Evolutionary conservation across 2,797 vertebrate species (phyloP).

Genomic region (Gymnothorax reevesii): DNA sequence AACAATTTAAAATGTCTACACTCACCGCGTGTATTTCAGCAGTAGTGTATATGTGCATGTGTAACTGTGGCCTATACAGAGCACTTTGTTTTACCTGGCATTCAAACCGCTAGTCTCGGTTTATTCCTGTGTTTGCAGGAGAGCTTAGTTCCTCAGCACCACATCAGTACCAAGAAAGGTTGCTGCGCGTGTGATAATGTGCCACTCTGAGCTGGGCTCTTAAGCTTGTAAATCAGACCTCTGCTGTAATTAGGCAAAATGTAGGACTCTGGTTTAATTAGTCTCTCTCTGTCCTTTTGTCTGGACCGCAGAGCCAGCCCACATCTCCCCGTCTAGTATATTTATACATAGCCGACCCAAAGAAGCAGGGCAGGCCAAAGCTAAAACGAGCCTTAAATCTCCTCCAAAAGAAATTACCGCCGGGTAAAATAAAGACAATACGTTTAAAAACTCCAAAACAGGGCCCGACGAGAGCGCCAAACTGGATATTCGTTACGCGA

Average conservation of each 20-base stretch:
- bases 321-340: slow-evolving; percentile 25
- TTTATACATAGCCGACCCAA: slow-evolving; percentile 17
- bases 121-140: slow-evolving; percentile 59
- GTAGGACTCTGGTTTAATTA: slow-evolving; percentile 24
- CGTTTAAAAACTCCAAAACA: neutral
- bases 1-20: neutral
- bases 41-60: neutral
- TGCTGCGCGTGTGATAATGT: neutral
- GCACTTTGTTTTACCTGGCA: slow-evolving; percentile 68
- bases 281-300: slow-evolving; percentile 31
- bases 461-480: neutral
- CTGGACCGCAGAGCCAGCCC: slow-evolving; percentile 38
- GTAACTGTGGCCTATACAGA: slow-evolving; percentile 62
- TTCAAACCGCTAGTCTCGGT: slow-evolving; percentile 52
- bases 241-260: slow-evolving; percentile 40
- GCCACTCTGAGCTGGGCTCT: neutral
- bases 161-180: neutral
- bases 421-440: neutral
- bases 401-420: neutral
- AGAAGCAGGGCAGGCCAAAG: neutral
- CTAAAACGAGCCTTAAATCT: neutral
- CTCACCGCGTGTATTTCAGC: neutral
- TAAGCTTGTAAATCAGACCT: slow-evolving; percentile 37
- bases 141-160: neutral
- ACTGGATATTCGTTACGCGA: neutral